These are phyloP conservation scores for Drosophila pseudoananassae DNA, from an alignment of 1,140 invertebrate species.

Conservation along the genomic window DNA sequence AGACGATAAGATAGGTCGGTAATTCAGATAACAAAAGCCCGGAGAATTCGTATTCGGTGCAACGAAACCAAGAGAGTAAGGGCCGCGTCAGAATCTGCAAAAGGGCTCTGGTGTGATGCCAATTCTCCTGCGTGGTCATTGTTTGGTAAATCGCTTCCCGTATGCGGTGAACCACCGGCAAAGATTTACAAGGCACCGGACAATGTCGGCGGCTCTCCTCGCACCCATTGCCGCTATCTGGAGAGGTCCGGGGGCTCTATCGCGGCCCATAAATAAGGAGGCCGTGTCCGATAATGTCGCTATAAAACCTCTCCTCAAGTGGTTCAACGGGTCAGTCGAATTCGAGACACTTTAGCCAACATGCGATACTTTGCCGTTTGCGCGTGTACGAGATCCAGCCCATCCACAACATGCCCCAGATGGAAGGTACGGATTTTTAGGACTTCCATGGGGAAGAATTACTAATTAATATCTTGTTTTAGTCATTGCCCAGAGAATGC, in stretches of 20 bases:
- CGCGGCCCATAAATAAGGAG: slow-evolving; percentile 20
- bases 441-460: neutral
- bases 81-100: neutral
- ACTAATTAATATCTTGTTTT: neutral
- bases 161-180: slow-evolving; percentile 32
- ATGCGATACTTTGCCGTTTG: slow-evolving; percentile 63
- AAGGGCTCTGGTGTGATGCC: neutral
- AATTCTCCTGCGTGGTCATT: neutral
- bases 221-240: slow-evolving; percentile 20
- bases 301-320: slow-evolving; percentile 49
- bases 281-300: slow-evolving; percentile 5
- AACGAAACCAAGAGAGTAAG: neutral
- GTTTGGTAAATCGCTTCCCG: slow-evolving; percentile 8
- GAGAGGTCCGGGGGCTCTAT: slow-evolving; percentile 24
- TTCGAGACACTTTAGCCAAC: slow-evolving; percentile 13
- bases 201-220: slow-evolving; percentile 1
- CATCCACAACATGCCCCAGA: slow-evolving; percentile 13
- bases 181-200: slow-evolving; percentile 38
- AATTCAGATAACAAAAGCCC: neutral
- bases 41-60: too few relatives aligned
- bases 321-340: slow-evolving; percentile 22
- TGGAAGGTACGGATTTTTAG: slow-evolving; percentile 7
- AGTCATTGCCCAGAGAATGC: slow-evolving; percentile 33
- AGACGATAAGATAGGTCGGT: slow-evolving; percentile 11
- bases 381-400: slow-evolving; percentile 39